A percentile compares a stretch with the other conserved stretches of the same genome.
phyloP scores from a whole-genome alignment of 1,140 invertebrate genomes.

The Elymnias hypermnestra region DNA sequence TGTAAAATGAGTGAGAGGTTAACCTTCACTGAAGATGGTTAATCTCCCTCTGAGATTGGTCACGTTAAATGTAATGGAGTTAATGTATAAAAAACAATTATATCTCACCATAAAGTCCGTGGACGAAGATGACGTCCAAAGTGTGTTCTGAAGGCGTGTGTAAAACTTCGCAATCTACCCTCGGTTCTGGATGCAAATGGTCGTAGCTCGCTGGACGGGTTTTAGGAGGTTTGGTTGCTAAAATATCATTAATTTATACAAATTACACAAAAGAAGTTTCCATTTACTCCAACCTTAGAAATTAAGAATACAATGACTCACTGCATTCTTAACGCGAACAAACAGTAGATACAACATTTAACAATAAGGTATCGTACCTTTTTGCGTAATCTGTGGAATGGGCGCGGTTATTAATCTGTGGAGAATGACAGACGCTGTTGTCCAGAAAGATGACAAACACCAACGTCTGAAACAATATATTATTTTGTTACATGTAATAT shows the following conservation, averaged over 20 bases:
- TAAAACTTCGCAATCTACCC: constrained; percentile 54
- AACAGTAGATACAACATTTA: no score
- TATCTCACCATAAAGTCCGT: constrained; percentile 60
- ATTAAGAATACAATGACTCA: neutral
- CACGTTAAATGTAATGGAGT: no score
- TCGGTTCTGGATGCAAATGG: constrained; percentile 49
- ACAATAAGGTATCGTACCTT: no score
- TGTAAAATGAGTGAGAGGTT: no score
- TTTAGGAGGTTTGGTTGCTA: constrained; percentile 26
- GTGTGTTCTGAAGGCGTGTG: constrained; percentile 37
- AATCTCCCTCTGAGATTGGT: no score
- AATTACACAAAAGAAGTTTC: neutral
- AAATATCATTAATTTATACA: neutral
- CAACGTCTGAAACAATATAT: constrained; percentile 47
- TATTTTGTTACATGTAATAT: no score
- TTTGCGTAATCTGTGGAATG: constrained; percentile 35
- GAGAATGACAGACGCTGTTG: constrained; percentile 39
- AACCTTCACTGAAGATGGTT: no score
- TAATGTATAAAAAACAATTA: no score
- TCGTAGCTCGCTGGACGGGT: constrained; percentile 36
- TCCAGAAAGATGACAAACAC: constrained; percentile 54
- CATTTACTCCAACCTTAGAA: neutral
- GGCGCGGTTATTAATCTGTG: constrained; percentile 40
- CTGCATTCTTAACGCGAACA: no score
- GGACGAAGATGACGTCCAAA: constrained; percentile 64